These are phyloP conservation scores for Suncus etruscus DNA, from an alignment of 2,113 vertebrate genomes.

Conservation along the genomic window DNA sequence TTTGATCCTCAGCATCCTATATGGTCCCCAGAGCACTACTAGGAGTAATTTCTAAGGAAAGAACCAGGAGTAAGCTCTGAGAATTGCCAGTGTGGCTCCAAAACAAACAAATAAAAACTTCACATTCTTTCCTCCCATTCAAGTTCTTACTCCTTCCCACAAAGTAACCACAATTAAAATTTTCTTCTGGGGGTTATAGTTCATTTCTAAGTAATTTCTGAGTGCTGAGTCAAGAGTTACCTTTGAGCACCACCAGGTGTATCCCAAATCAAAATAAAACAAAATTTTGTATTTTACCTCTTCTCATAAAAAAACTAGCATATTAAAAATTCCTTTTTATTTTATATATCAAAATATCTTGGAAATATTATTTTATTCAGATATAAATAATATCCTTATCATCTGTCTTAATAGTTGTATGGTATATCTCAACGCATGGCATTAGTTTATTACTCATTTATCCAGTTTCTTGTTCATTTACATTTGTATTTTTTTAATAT, in stretches of 20 bases:
- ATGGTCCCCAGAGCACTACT: too few species aligned
- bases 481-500: slow-evolving; percentile 24
- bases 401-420: neutral
- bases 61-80: too few species aligned
- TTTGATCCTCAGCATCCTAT: too few species aligned
- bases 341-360: neutral
- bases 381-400: neutral
- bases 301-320: slow-evolving; percentile 41
- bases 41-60: too few species aligned
- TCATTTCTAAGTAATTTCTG: too few species aligned
- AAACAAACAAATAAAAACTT: too few species aligned
- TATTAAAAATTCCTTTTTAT: neutral
- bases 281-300: slow-evolving; percentile 22
- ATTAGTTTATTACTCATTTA: neutral
- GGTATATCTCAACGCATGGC: neutral
- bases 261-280: too few species aligned
- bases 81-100: too few species aligned
- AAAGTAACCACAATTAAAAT: neutral
- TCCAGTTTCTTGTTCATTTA: neutral
- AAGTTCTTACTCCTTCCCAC: neutral
- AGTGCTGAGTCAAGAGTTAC: too few species aligned
- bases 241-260: too few species aligned
- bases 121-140: neutral
- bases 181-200: neutral
- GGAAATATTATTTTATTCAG: neutral